phyloP scores from a whole-genome alignment of 2,797 vertebrate genomes.

The Lepidocolaptes lacrymiger region DNA sequence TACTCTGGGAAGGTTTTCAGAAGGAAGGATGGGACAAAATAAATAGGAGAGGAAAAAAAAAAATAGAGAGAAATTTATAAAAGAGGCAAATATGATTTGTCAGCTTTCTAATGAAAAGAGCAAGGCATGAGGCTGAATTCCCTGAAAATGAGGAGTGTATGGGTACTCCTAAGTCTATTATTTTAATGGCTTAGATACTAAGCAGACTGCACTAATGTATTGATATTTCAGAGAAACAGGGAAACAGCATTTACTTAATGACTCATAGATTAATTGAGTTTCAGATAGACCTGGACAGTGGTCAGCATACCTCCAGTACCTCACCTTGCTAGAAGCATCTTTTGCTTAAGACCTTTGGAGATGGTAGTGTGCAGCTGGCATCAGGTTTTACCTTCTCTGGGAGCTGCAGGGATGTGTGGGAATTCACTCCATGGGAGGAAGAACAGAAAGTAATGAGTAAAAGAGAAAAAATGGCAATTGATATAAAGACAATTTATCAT shows the following conservation, averaged over 20 bases:
- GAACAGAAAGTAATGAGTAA: neutral
- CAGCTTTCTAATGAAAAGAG: conserved; percentile 14
- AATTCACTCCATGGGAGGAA: neutral
- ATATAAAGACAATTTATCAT: neutral
- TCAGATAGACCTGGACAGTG: conserved; percentile 5
- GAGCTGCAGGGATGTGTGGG: neutral
- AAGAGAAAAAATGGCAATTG: neutral
- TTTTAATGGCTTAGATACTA: conserved; percentile 57
- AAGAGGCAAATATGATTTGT: neutral
- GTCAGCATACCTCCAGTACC: conserved; percentile 24
- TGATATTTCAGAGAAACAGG: conserved; percentile 60
- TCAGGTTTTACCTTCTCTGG: neutral
- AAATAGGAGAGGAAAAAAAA: neutral
- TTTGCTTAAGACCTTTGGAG: neutral
- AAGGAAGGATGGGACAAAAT: neutral
- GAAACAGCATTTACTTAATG: conserved; percentile 72
- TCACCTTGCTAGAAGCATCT: neutral
- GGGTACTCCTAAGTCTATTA: conserved; percentile 42
- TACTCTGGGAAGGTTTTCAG: neutral
- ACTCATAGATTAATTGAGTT: conserved; percentile 65
- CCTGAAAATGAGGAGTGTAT: conserved; percentile 9
- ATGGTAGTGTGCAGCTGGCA: neutral
- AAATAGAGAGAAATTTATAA: neutral
- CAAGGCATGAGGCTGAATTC: neutral
- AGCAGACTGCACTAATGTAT: conserved; percentile 60